Base-by-base conservation (phyloP, 2,888 invertebrate genomes). In the Cataglyphis altisquamis region DNA sequence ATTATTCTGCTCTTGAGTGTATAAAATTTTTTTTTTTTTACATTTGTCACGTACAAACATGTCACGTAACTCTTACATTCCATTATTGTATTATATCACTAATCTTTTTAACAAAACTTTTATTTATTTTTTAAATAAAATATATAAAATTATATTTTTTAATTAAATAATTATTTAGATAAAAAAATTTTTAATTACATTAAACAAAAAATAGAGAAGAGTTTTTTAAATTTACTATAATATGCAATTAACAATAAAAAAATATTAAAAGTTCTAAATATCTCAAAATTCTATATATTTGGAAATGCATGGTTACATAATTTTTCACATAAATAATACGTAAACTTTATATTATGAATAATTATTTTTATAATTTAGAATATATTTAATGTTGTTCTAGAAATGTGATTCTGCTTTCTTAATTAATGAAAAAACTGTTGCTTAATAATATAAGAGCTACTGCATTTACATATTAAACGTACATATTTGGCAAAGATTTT, bases 401-500 rank as follows among this genome's bases (percentile, higher is more conserved):
- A 62, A 74, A 74, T 45, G 9, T 32, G 12, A 9, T 18, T 45
- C 1, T 5, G 2, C 48, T 36, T 10, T 32, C 45, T 8, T 39
- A 52, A 52, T 21, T 15, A 15, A 21, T 21, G 29, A 63, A 64
- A 64, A 48, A 36, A 15, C 0, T 64, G 15, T 48, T 75, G n/a
- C 4, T 12, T 45, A 15, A 62, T 9, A 21, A 21, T 21, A 21
- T 21, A 32, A 62, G 60, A 29, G 41, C 15, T 73, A 6, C 4
- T 60, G n/a, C 45, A 45, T 15, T 63, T 48, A 48, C 18, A 48
- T 45, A n/a, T 48, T 32, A 6, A 8, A 18, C 6, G 29, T 57
- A 41, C n/a, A 29, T 57, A 45, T 48, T 18, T 55, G 52, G 9
- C 52, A 55, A 12, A n/a, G 29, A 77, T 77, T 77, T 77, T 77